phyloP scores from a whole-genome alignment of 2,888 invertebrate genomes.

The Andrena praecox region DNA sequence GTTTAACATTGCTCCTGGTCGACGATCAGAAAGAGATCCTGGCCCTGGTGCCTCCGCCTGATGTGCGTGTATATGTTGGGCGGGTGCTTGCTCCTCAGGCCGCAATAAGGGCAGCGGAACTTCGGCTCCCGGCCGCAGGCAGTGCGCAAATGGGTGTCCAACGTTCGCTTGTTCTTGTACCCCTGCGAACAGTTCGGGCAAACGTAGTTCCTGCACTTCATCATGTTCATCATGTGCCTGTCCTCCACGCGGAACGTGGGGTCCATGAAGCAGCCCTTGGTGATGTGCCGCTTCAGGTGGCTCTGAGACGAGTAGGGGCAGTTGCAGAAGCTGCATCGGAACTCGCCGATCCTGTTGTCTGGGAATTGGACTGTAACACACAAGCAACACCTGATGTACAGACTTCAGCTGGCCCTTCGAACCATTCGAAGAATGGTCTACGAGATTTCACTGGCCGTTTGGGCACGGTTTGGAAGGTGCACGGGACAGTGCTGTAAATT shows the following conservation, averaged over 20 bases:
- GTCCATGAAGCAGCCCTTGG: constrained; percentile 72
- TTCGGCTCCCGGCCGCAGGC: constrained; percentile 79
- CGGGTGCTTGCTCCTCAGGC: constrained; percentile 73
- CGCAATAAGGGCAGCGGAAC: constrained; percentile 78
- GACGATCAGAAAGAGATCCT: constrained; percentile 61
- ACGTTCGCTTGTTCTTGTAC: constrained; percentile 72
- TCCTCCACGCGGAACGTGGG: constrained; percentile 62
- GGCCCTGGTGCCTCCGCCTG: constrained; percentile 58
- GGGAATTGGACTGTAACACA: constrained; percentile 66
- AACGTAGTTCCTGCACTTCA: constrained; percentile 56
- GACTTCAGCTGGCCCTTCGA: not conserved
- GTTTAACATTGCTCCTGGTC: constrained; percentile 39
- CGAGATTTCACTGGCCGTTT: no score
- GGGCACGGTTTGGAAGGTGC: no score
- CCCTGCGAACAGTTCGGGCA: constrained; percentile 73
- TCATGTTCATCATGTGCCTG: constrained; percentile 50
- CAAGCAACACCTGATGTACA: constrained; percentile 36
- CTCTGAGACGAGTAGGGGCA: constrained; percentile 62
- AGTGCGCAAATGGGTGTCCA: constrained; percentile 71
- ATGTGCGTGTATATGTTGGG: constrained; percentile 76
- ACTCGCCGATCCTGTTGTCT: constrained; percentile 29
- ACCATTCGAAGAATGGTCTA: not conserved
- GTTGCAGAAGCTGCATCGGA: constrained; percentile 70
- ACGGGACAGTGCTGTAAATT: no score
- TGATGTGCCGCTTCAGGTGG: constrained; percentile 70